Evolutionary conservation across 2,888 invertebrate species (phyloP).

Genomic region (Tipula vernalis): DNA sequence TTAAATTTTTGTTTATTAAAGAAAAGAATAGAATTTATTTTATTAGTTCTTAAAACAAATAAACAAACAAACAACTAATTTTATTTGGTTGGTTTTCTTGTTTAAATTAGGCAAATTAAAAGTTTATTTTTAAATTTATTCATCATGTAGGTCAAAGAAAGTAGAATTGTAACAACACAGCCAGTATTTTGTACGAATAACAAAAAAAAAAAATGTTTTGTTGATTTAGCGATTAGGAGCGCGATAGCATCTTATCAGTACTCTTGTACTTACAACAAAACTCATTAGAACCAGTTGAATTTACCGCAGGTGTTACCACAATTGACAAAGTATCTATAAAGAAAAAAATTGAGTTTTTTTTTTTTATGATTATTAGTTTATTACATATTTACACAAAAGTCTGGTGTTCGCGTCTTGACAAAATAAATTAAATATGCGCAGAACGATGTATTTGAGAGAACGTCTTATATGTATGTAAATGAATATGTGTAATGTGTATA

Average conservation of each 20-base stretch:
- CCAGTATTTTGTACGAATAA: not conserved
- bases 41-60: not conserved
- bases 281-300: not conserved
- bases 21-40: not conserved
- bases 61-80: not conserved
- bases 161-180: not conserved
- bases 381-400: not conserved
- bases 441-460: not conserved
- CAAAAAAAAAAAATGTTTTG: not conserved
- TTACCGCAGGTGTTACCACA: not conserved
- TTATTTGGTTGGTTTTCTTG: not conserved
- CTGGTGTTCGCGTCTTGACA: not conserved
- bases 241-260: not conserved
- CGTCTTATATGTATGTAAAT: not conserved
- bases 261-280: not conserved
- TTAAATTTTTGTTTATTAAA: too few species aligned
- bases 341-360: not conserved
- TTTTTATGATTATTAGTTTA: not conserved
- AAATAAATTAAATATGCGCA: not conserved
- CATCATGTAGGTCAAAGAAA: not conserved
- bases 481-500: not conserved
- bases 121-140: not conserved
- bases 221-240: not conserved
- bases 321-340: not conserved
- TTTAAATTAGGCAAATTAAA: not conserved